Evolutionary conservation across 2,113 vertebrate genomes (phyloP).

Genomic region (Sebastes fasciatus): DNA sequence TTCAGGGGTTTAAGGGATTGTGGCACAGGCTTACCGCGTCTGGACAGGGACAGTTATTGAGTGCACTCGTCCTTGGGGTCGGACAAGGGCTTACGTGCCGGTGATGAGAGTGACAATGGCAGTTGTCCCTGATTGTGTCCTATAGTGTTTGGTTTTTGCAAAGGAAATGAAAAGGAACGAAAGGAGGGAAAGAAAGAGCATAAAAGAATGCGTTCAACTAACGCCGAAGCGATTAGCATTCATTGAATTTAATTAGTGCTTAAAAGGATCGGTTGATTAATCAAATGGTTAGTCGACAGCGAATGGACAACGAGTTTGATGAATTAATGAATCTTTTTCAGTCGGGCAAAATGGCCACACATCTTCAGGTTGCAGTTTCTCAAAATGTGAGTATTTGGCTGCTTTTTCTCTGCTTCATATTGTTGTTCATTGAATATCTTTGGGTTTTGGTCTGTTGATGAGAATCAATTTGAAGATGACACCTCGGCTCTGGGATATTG

Average conservation of each 20-base stretch:
- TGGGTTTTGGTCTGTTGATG: background rate
- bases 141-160: slow-evolving; percentile 35
- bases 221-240: slow-evolving; percentile 37
- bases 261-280: slow-evolving; percentile 37
- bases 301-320: slow-evolving; percentile 6
- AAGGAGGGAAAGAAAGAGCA: background rate
- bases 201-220: slow-evolving; percentile 3
- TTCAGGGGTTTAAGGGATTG: slow-evolving; percentile 84
- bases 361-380: background rate
- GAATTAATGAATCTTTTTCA: slow-evolving; percentile 11
- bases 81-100: slow-evolving; percentile 78
- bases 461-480: background rate
- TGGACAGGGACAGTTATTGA: slow-evolving; percentile 84
- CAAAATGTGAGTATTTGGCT: background rate
- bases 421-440: background rate
- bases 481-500: background rate
- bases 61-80: slow-evolving; percentile 84
- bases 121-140: slow-evolving; percentile 67
- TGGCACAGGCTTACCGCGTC: slow-evolving; percentile 77
- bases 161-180: slow-evolving; percentile 31
- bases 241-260: slow-evolving; percentile 44
- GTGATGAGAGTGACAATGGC: slow-evolving; percentile 74
- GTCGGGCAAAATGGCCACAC: background rate
- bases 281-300: slow-evolving; percentile 13
- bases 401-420: background rate